Percentiles rank a stretch among this genome's conserved stretches.
Conservation (phyloP, 2,888 invertebrate genomes). For the Conomelus anceps region DNA sequence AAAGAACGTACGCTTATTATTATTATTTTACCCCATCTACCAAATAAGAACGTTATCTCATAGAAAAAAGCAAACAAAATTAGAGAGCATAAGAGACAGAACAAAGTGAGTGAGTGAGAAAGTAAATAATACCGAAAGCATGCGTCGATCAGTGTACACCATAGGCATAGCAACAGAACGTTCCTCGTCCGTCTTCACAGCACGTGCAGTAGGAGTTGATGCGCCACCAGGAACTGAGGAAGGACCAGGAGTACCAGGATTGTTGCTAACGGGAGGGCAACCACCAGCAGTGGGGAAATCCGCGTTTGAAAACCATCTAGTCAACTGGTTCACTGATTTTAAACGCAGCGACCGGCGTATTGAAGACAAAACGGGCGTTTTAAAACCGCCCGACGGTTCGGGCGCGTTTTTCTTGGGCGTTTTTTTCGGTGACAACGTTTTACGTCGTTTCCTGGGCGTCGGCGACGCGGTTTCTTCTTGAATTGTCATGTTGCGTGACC, state of each 20-base stretch:
- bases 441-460: constrained; percentile 14
- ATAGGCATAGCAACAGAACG: not conserved
- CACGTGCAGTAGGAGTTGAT: not conserved
- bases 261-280: not conserved
- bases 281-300: not conserved
- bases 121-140: not conserved
- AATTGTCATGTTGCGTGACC: not conserved
- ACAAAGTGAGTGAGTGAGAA: not conserved
- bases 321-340: constrained; percentile 27
- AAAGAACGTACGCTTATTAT: too few relatives aligned
- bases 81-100: not conserved
- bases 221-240: not conserved
- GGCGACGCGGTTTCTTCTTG: constrained; percentile 2
- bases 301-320: constrained; percentile 29
- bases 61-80: not conserved
- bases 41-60: not conserved
- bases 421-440: constrained; percentile 23
- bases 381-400: constrained; percentile 18
- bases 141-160: not conserved
- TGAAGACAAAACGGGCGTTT: constrained; percentile 25
- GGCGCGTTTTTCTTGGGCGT: not conserved
- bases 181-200: not conserved
- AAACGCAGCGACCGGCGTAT: constrained; percentile 28
- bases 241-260: not conserved
- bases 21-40: too few relatives aligned